Evolutionary conservation across 2,113 vertebrate species (phyloP), one percentile per base, ranked within the genome.

Genomic region (Leucoraja erinaceus): DNA sequence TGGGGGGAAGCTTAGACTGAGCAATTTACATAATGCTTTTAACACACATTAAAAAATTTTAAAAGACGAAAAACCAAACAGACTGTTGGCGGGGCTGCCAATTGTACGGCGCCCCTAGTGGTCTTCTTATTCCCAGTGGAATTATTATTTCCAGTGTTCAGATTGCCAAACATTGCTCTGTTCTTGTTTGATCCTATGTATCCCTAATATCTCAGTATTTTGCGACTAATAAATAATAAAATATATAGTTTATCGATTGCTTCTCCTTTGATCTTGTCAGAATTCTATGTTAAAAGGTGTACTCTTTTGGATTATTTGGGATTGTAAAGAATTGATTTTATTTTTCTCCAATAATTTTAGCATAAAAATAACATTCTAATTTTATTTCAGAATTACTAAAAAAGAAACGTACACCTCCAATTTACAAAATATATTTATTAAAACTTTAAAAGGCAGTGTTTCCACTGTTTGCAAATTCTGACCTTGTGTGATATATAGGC

Each of bases 401-500:
- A n/a, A 66, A 47, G 12, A 2, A 31, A 63, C 28, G 31, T 16
- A 14, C 56, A 84, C 10, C n/a, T 61, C 63, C 61, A 86, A 86
- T 86, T 63, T 86, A 1, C 28, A 5, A 31, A 31, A 4, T 63
- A n/a, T 5, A 11, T 4, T 63, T 16, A 31, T 5, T 16, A 63
- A 63, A 8, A 63, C 31, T 18, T n/a, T 88, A 88, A 88, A 88
- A n/a, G 59, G 59, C 59, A 88, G 59, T 5, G 5, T 88, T 86
- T 63, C 28, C 59, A 63, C 83, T n/a, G 8, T 47, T 91, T 74
- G 28, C 11, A 72, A 91, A 91, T 91, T 91, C 66, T 47, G 90
- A 91, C 90, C 90, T 91, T 70, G 90, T 74, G 68, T 54, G 68
- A 54, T 91, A 72, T 22, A 20, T 72, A 74, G 66, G 70, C 90